Evolutionary conservation across 2,797 vertebrate genomes (phyloP).

Genomic region (Tauraco hartlaubi): DNA sequence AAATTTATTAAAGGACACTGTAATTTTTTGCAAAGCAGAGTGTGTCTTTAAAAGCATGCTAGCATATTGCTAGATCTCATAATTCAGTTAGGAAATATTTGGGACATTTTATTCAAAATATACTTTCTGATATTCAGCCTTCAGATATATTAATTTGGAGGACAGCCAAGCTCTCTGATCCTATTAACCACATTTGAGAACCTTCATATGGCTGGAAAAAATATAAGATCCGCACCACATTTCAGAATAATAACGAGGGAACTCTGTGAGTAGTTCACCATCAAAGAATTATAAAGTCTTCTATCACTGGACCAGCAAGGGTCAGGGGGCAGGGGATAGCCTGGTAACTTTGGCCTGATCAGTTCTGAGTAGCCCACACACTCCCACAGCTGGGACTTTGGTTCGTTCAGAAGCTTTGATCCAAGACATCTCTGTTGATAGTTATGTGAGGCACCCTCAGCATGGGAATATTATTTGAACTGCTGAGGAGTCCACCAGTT

Average conservation of each 20-base stretch:
- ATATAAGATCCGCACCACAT: background rate
- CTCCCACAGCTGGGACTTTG: background rate
- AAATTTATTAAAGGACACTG: background rate
- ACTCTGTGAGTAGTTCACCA: background rate
- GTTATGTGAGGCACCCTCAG: background rate
- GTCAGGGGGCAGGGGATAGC: background rate
- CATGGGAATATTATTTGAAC: background rate
- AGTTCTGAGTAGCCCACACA: background rate
- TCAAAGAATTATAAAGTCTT: background rate
- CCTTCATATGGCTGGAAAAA: background rate
- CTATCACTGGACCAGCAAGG: fast-evolving
- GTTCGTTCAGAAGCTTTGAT: background rate
- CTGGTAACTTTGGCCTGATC: background rate
- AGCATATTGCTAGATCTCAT: background rate
- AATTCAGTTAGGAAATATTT: conserved; percentile 1
- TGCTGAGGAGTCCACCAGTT: background rate
- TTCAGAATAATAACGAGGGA: background rate
- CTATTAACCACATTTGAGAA: conserved; percentile 29
- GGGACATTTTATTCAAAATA: conserved; percentile 21
- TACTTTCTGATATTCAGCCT: background rate
- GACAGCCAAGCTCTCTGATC: conserved; percentile 24
- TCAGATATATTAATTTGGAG: conserved; percentile 37
- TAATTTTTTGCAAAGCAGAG: background rate
- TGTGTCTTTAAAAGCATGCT: background rate
- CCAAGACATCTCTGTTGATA: background rate